phyloP scores from a whole-genome alignment of 2,888 invertebrate genomes.

The Lamellibrachia satsuma region DNA sequence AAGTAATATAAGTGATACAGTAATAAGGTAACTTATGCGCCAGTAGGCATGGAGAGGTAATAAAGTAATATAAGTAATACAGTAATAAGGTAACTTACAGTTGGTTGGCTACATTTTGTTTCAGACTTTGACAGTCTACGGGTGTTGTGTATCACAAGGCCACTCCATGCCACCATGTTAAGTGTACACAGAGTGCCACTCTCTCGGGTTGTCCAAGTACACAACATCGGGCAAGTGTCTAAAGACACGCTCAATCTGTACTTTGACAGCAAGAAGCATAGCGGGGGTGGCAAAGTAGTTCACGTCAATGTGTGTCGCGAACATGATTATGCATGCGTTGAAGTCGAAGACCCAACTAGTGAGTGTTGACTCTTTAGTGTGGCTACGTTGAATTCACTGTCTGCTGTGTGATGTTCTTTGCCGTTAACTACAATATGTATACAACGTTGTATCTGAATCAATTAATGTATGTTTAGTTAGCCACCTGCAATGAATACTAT shows the following conservation, averaged over 20 bases:
- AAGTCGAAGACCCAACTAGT: background rate
- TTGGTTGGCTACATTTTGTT: background rate
- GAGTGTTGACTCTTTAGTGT: background rate
- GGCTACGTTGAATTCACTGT: no score
- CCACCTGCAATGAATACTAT: no score
- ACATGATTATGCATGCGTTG: background rate
- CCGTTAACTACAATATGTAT: no score
- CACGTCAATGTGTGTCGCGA: background rate
- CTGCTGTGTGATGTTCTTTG: no score
- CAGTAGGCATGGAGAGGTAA: no score
- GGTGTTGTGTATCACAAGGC: background rate
- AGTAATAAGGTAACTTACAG: background rate
- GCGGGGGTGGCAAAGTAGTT: background rate
- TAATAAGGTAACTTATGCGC: no score
- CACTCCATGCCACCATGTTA: slow-evolving; percentile 28
- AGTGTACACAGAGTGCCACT: slow-evolving; percentile 24
- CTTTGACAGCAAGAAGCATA: slow-evolving; percentile 24
- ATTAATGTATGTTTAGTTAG: no score
- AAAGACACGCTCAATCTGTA: slow-evolving; percentile 22
- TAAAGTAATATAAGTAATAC: no score
- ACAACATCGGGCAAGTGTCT: slow-evolving; percentile 20
- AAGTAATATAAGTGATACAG: no score
- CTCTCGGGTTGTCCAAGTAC: slow-evolving; percentile 26
- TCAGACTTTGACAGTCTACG: background rate
- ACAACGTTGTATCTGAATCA: no score